phyloP scores from a whole-genome alignment of 2,797 vertebrate genomes.

The Falco naumanni region DNA sequence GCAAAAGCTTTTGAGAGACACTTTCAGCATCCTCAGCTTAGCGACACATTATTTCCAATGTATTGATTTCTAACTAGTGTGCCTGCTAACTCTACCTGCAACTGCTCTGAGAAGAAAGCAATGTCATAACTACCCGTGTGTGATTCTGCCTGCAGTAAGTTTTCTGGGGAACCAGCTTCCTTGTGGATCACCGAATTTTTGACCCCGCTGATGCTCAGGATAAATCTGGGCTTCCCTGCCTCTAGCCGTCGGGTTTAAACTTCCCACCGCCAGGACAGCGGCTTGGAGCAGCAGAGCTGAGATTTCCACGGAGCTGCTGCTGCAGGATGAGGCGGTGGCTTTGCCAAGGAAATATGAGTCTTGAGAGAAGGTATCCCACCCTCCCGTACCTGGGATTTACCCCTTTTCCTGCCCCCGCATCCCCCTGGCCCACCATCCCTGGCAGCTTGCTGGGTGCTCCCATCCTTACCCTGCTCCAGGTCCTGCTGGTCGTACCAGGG shows the following conservation, averaged over 20 bases:
- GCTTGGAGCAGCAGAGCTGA: neutral
- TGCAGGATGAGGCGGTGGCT: neutral
- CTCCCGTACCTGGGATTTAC: neutral
- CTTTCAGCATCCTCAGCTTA: neutral
- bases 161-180: neutral
- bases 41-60: neutral
- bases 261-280: neutral
- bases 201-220: neutral
- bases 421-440: neutral
- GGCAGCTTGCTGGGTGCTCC: neutral
- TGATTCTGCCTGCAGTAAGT: neutral
- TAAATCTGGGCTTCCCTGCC: neutral
- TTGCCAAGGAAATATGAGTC: neutral
- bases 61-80: neutral
- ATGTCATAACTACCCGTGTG: neutral
- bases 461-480: slow-evolving; percentile 92
- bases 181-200: neutral
- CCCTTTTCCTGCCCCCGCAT: neutral
- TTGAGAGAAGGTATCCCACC: neutral
- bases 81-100: neutral
- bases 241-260: neutral
- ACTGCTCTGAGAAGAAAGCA: neutral
- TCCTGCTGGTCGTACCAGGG: slow-evolving; percentile 97
- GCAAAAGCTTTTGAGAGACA: neutral
- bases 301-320: neutral